Conservation (phyloP, 1,140 invertebrate species). For the Temnothorax longispinosus region DNA sequence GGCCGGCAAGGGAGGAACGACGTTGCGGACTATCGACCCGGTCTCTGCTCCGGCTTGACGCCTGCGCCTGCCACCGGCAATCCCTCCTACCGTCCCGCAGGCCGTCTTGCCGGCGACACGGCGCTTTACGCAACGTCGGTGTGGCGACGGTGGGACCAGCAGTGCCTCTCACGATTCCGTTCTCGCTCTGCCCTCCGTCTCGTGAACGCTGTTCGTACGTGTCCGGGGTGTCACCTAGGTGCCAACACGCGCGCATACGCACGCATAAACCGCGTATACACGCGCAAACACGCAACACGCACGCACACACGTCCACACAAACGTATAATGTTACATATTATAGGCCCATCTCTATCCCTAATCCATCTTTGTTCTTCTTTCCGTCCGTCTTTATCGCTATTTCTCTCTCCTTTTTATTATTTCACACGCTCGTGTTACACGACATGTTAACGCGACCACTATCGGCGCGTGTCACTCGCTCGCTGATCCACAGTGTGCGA, state of each 20-base stretch:
- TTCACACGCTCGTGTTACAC: slow-evolving; percentile 26
- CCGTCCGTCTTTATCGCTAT: neutral
- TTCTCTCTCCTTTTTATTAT: neutral
- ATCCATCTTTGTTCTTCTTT: slow-evolving; percentile 12
- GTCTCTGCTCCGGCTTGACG: slow-evolving; percentile 64
- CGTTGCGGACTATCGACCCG: slow-evolving; percentile 85
- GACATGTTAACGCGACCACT: slow-evolving; percentile 1
- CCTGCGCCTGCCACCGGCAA: slow-evolving; percentile 75
- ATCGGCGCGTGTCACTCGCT: slow-evolving; percentile 33
- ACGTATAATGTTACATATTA: neutral
- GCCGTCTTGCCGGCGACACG: slow-evolving; percentile 83
- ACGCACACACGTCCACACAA: neutral
- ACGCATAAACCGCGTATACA: neutral
- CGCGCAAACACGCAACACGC: neutral
- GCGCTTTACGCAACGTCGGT: slow-evolving; percentile 82
- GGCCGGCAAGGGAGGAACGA: slow-evolving; percentile 73
- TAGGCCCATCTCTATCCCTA: slow-evolving; percentile 7
- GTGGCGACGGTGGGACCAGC: slow-evolving; percentile 76
- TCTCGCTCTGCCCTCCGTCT: slow-evolving; percentile 73
- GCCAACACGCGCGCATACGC: neutral
- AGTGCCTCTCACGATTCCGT: slow-evolving; percentile 80
- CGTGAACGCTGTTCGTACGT: slow-evolving; percentile 65
- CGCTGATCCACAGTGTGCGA: neutral
- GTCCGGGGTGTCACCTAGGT: slow-evolving; percentile 63
- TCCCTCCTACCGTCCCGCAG: slow-evolving; percentile 77